Conservation (phyloP, 1,140 invertebrate species). For the Brachionus asplanchnoidis region DNA sequence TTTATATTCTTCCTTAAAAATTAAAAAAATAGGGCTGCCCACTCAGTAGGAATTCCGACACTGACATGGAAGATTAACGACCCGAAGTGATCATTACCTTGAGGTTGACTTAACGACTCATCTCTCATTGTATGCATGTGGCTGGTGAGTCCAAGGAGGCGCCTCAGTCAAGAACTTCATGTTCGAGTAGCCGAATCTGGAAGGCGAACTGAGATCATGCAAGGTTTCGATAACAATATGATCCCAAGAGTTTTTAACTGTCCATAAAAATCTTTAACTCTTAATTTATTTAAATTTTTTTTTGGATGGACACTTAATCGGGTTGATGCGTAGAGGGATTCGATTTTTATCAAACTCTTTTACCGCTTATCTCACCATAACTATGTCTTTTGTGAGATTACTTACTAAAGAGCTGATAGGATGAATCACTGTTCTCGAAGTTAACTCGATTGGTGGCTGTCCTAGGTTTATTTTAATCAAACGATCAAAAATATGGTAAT, state of each 20-base stretch:
- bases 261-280: not conserved
- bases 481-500: not conserved
- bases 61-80: not conserved
- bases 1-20: not conserved
- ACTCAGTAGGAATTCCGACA: not conserved
- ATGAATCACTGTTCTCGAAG: not conserved
- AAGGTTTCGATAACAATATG: too few relatives aligned
- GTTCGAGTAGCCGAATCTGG: too few relatives aligned
- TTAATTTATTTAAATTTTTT: not conserved
- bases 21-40: not conserved
- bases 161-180: not conserved
- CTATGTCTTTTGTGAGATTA: not conserved
- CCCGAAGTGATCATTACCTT: too few relatives aligned
- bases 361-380: not conserved
- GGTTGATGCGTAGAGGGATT: not conserved
- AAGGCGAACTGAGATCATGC: too few relatives aligned
- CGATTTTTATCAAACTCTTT: not conserved
- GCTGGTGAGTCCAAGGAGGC: not conserved
- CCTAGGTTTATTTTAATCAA: too few relatives aligned
- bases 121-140: not conserved
- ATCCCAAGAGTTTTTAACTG: too few relatives aligned
- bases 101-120: not conserved
- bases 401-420: not conserved
- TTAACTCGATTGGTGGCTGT: not conserved
- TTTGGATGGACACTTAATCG: not conserved